Base-by-base conservation (phyloP, 2,888 invertebrate genomes). In the Brachynemurus nebulosus region DNA sequence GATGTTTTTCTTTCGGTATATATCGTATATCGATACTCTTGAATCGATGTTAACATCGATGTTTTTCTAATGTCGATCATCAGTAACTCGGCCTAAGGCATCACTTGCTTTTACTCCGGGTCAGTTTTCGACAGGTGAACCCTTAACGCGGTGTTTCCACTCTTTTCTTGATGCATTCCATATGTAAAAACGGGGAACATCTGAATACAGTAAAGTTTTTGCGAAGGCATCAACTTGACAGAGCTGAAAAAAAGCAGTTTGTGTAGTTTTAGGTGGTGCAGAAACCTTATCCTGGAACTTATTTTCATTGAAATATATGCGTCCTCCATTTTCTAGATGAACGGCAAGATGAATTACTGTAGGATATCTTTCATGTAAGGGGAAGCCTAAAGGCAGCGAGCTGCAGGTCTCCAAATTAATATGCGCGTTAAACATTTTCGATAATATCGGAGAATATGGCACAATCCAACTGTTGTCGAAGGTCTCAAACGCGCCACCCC, bases 241-340 rank as follows among this genome's bases (percentile, higher is more conserved):
- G 4, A 50, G 9, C 43, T 40, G 9, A 11, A 52, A 55, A 42
- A 52, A 58, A 38, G 42, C 51, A 14, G 51, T 53, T 18, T 57
- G 51, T 33, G 55, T 56, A 42, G 56, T 55, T 45, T 51, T 47
- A 20, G 52, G 54, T 47, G 54, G 54, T 47, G 45, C 45, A 50
- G 40, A 44, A 18, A 51, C 52, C 46, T 48, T 45, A 35, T 53
- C 49, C 12, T 14, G 34, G 12, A 34, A 34, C 6, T 5, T 34
- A 23, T 23, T 23, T 23, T 23, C 25, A 23, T 23, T 11, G 11
- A 23, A 23, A 23, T 8, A 23, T 6, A 23, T 12, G 2, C 27
- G 27, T 6, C 12, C 4, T 4, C 27, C 27, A 6, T 27, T 27
- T 5, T 27, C 27, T 27, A 27, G 12, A 12, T 27, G 27, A 3